Percentiles rank a stretch among this genome's conserved stretches.
These are phyloP conservation scores for Chrysemys picta DNA, from an alignment of 2,113 vertebrate species.

Conservation along the genomic window DNA sequence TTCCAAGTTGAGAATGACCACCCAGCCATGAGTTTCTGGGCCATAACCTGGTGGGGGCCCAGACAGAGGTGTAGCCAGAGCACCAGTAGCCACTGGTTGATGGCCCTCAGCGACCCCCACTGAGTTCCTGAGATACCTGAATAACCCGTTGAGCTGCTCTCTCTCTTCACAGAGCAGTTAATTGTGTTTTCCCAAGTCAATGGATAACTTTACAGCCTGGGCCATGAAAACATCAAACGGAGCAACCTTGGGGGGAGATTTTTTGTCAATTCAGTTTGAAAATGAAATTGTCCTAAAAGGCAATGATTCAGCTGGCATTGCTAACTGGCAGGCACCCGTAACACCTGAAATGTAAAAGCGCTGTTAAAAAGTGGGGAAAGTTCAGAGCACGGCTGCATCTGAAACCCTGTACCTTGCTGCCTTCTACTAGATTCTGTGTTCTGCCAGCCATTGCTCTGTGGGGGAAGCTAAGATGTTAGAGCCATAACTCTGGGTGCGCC, in stretches of 20 bases:
- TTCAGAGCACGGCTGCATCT: rapidly evolving
- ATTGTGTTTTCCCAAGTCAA: conserved; percentile 42
- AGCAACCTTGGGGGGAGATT: not conserved
- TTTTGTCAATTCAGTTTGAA: not conserved
- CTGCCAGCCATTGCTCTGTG: not conserved
- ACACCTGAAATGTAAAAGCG: not conserved
- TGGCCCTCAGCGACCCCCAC: rapidly evolving
- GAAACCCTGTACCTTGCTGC: not conserved
- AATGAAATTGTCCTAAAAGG: not conserved
- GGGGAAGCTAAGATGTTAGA: not conserved
- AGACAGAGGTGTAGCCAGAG: not conserved
- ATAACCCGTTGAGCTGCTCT: conserved; percentile 4
- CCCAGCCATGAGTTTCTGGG: not conserved
- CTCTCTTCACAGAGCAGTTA: not conserved
- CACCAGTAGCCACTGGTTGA: rapidly evolving
- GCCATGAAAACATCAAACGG: not conserved
- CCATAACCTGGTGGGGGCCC: not conserved
- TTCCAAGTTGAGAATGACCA: too few relatives aligned
- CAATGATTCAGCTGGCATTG: not conserved
- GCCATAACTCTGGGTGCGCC: not conserved
- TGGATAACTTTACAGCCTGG: conserved; percentile 54
- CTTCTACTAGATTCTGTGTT: not conserved
- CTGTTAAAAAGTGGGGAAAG: not conserved
- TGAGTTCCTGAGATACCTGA: not conserved
- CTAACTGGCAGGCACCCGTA: rapidly evolving